These are phyloP conservation scores for Chauna torquata DNA, from an alignment of 2,113 vertebrate species.

Conservation along the genomic window DNA sequence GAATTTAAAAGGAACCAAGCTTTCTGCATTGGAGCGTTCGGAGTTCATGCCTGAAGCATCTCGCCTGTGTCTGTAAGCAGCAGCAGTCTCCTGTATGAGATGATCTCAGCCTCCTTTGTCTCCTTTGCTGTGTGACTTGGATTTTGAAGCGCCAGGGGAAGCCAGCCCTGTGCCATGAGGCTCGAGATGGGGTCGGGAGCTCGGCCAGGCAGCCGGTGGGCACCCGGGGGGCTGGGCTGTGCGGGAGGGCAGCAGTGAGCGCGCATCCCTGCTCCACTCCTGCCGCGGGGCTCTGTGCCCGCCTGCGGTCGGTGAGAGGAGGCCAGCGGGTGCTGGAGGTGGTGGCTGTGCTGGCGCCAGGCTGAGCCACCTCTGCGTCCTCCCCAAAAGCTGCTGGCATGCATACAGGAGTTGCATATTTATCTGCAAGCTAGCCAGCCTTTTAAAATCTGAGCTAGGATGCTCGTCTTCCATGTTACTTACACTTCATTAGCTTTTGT, in stretches of 20 bases:
- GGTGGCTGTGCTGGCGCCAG: fast-evolving
- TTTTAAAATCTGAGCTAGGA: not conserved
- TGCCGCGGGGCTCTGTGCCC: not conserved
- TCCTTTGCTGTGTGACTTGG: not conserved
- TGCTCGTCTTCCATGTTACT: not conserved
- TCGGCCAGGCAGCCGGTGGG: fast-evolving
- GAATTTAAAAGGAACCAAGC: not conserved
- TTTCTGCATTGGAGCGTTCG: not conserved
- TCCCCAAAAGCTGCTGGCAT: not conserved
- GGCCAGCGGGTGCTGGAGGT: not conserved
- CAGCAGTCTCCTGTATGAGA: not conserved
- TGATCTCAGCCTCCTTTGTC: conserved; percentile 6
- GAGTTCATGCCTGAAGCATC: not conserved
- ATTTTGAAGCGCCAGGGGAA: not conserved
- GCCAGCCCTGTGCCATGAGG: not conserved
- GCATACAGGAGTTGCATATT: not conserved
- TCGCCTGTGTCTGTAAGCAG: not conserved
- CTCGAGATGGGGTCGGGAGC: not conserved
- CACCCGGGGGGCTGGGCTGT: not conserved
- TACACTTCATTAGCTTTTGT: not conserved
- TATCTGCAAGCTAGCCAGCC: not conserved
- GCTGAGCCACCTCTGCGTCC: fast-evolving
- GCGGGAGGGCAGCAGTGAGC: not conserved
- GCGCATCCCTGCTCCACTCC: fast-evolving
- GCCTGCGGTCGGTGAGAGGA: not conserved